These are phyloP conservation scores for Fundulus diaphanus DNA, from an alignment of 2,797 vertebrate species.

Conservation along the genomic window DNA sequence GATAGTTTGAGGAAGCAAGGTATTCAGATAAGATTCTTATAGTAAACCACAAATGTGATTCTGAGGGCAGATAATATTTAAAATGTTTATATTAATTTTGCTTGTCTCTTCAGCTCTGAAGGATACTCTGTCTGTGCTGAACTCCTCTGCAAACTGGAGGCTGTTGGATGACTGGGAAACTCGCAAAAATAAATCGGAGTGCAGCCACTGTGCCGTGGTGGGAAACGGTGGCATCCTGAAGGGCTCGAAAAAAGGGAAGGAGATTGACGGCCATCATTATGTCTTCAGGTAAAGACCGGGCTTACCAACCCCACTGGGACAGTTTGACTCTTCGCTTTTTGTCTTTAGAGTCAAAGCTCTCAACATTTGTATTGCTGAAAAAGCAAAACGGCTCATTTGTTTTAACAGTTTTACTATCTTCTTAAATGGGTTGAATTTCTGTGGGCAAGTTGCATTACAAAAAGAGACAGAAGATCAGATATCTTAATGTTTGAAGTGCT, in stretches of 20 bases:
- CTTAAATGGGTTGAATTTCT: background rate
- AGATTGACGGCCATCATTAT: conserved; percentile 85
- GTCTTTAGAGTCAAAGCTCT: too few relatives aligned
- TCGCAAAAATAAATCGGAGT: conserved; percentile 31
- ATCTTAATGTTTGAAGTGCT: too few relatives aligned
- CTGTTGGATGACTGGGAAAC: conserved; percentile 81
- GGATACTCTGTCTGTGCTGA: conserved; percentile 75
- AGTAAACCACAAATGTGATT: background rate
- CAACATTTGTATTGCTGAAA: background rate
- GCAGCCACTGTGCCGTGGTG: conserved; percentile 83
- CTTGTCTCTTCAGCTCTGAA: conserved; percentile 67
- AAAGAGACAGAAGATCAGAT: too few relatives aligned
- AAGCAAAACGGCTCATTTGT: too few relatives aligned
- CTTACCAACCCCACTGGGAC: background rate
- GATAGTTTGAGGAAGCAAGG: background rate
- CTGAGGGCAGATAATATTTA: conserved; percentile 11
- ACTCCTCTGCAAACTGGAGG: conserved; percentile 68
- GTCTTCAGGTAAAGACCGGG: conserved; percentile 80
- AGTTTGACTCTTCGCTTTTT: background rate
- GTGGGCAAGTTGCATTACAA: background rate
- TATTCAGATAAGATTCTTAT: background rate
- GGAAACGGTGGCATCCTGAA: conserved; percentile 86
- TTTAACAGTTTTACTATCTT: too few relatives aligned
- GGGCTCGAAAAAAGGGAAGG: conserved; percentile 76
- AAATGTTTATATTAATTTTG: background rate